Percentiles rank a stretch among this genome's conserved stretches.
phyloP scores from a whole-genome alignment of 1,140 invertebrate species.

The Cyclargus thomasi region DNA sequence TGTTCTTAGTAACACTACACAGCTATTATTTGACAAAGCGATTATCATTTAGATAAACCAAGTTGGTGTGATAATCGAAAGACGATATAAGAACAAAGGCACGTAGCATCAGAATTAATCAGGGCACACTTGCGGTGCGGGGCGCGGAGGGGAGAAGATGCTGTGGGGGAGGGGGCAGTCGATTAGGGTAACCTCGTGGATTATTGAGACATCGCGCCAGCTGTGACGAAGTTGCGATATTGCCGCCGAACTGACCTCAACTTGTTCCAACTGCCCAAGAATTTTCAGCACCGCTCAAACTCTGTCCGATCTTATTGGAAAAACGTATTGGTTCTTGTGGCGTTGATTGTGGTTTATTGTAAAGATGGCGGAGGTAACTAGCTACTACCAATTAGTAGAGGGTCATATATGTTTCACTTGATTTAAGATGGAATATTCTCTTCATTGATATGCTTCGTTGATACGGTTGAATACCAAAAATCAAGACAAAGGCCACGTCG shows the following conservation, averaged over 20 bases:
- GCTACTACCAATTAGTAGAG: too few species aligned
- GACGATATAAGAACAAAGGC: constrained; percentile 46
- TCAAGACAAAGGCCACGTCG: too few species aligned
- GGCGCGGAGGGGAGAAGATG: constrained; percentile 21
- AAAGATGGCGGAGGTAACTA: too few species aligned
- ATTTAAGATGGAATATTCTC: too few species aligned
- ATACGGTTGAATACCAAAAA: too few species aligned
- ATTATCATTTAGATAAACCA: too few species aligned
- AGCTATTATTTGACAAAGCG: too few species aligned
- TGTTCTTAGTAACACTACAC: too few species aligned
- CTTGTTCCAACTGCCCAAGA: constrained; percentile 68
- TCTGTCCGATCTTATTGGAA: constrained; percentile 56
- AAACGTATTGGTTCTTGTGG: constrained; percentile 30
- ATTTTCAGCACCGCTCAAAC: constrained; percentile 52
- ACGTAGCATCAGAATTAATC: constrained; percentile 70
- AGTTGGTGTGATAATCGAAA: constrained; percentile 39
- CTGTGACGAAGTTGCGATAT: constrained; percentile 65
- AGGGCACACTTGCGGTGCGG: constrained; percentile 68
- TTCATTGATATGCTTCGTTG: too few species aligned
- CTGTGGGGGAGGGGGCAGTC: constrained; percentile 56
- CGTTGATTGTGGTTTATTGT: constrained; percentile 14
- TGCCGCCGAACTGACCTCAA: constrained; percentile 51
- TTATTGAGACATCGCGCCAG: constrained; percentile 71
- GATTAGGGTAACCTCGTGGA: constrained; percentile 69
- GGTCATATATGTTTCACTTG: too few species aligned